Conservation (phyloP, 2,797 vertebrate species). For the Artibeus jamaicensis region DNA sequence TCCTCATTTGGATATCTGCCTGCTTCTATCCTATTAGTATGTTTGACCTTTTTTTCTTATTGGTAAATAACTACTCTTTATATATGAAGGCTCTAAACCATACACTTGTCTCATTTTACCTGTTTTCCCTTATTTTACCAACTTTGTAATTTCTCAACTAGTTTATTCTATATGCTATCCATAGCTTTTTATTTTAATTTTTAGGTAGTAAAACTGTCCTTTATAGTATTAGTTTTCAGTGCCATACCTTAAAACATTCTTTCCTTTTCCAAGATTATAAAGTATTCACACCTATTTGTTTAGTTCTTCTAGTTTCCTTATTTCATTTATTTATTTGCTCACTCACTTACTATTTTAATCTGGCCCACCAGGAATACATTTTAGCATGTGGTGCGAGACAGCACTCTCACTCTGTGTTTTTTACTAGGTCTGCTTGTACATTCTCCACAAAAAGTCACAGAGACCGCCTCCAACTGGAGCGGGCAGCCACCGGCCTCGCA, state of each 20-base stretch:
- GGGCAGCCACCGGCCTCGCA: neutral
- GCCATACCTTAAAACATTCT: neutral
- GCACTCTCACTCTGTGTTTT: neutral
- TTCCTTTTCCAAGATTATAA: neutral
- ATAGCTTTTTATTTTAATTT: neutral
- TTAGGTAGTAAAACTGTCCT: neutral
- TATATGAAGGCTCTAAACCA: neutral
- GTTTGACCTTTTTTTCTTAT: neutral
- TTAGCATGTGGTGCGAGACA: neutral
- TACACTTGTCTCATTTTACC: neutral
- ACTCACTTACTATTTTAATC: neutral
- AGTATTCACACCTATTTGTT: neutral
- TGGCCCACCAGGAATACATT: neutral
- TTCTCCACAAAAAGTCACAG: neutral
- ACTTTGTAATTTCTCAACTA: neutral
- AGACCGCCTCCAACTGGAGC: neutral
- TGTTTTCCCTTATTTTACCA: neutral
- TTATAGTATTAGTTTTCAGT: neutral
- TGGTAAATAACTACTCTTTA: neutral
- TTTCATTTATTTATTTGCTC: neutral
- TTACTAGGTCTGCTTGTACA: neutral
- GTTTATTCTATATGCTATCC: neutral
- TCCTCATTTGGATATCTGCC: neutral
- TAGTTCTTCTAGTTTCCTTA: neutral
- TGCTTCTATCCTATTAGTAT: neutral